A percentile compares a stretch with the other conserved stretches of the same genome.
phyloP scores from a whole-genome alignment of 2,113 vertebrate species.

The Periophthalmus modestus region DNA sequence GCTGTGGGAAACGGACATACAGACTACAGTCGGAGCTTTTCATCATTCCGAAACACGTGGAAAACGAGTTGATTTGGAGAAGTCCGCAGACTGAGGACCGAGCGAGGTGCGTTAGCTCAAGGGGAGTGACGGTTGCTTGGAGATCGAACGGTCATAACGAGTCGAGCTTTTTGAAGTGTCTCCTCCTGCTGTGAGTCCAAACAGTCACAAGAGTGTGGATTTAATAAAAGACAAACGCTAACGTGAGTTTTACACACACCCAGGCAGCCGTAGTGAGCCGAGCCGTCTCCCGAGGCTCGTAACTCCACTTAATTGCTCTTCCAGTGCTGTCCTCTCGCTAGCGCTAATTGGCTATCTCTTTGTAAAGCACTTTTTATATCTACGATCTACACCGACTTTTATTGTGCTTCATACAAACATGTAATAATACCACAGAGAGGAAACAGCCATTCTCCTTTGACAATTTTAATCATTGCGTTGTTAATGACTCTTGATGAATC shows the following conservation, averaged over 20 bases:
- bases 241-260: constrained; percentile 57
- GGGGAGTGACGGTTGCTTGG: constrained; percentile 20
- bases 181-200: constrained; percentile 44
- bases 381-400: constrained; percentile 19
- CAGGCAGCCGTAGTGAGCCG: constrained; percentile 47
- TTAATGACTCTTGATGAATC: constrained; percentile 39
- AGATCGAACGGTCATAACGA: constrained; percentile 41
- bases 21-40: no score
- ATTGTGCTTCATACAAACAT: constrained; percentile 45
- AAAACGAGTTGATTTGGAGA: background rate
- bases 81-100: constrained; percentile 4
- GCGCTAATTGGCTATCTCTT: constrained; percentile 64
- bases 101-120: constrained; percentile 11
- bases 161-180: constrained; percentile 35
- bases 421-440: background rate
- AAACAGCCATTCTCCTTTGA: constrained; percentile 21
- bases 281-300: constrained; percentile 60
- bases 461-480: constrained; percentile 26
- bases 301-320: constrained; percentile 70
- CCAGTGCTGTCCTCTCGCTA: constrained; percentile 58
- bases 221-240: constrained; percentile 62
- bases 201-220: constrained; percentile 42
- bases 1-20: no score
- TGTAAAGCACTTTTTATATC: constrained; percentile 30
- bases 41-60: no score